Evolutionary conservation across 2,888 invertebrate genomes (phyloP), one percentile per base, ranked within the genome.

Genomic region (Syrista parreyssii): DNA sequence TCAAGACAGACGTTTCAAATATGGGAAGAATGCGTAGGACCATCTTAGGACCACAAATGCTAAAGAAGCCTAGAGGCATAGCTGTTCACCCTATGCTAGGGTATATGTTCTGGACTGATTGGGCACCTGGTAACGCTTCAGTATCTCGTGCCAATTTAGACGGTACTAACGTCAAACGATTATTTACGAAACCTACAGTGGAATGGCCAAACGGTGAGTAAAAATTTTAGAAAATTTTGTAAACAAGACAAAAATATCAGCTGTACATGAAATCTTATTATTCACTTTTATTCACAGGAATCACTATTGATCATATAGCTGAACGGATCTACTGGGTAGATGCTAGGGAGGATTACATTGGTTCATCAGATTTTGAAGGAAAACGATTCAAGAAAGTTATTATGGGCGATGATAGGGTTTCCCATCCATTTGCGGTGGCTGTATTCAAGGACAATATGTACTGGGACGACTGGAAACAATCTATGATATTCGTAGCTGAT

Each of bases 391-490:
- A 93, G 81, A 94, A 94, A 85, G 94, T 97, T 11, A 91, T 96
- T 15, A 92, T 93, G 80, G 93, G 95, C 78, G 94, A 94, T 78
- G 94, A 94, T 0, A 93, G 94, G 73, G 95, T 96, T 0, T 94
- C 95, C 0, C 97, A 97, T 93, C 97, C 97, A 9, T 98, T 97
- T 88, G 96, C 97, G 0, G 95, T 98, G 0, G 96, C 96, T 0
- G 95, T 98, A 0, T 95, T 96, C 87, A 98, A 98, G 91, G 95
- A 96, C 86, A 94, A 94, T 84, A 94, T 98, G 93, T 97, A 96
- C 87, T 98, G 97, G 97, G 96, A 97, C 86, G 98, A 98, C 89
- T 97, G 97, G 97, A 95, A 95, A 84, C 94, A 94, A 75, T 95
- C 95, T 79, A 94, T 95, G 35, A 95, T 97, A 77, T 96, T 96